Conservation (phyloP, 2,113 vertebrate species). For the Leucoraja erinaceus region DNA sequence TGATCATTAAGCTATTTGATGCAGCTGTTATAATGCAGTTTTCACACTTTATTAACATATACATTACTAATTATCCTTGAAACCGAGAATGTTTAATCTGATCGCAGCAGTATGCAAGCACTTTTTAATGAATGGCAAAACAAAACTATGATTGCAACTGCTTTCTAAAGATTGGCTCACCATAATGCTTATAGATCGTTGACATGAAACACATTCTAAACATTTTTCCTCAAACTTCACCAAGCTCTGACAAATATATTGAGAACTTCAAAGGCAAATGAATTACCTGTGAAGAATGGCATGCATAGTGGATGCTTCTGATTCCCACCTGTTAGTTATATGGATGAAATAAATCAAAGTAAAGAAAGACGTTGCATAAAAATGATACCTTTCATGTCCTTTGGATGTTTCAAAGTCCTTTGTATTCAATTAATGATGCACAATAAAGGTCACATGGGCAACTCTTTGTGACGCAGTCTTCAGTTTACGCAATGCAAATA, state of each 20-base stretch:
- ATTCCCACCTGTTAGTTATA: neutral
- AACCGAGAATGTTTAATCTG: neutral
- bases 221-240: neutral
- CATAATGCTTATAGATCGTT: neutral
- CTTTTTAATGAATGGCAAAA: neutral
- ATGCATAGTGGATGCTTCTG: neutral
- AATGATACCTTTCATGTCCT: neutral
- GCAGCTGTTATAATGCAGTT: neutral
- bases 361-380: neutral
- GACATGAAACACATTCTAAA: neutral
- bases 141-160: neutral
- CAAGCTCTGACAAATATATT: neutral
- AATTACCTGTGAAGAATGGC: neutral
- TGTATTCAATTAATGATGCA: neutral
- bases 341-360: neutral
- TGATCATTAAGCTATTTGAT: neutral
- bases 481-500: neutral
- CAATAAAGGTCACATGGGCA: neutral
- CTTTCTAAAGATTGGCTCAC: neutral
- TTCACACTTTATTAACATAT: neutral
- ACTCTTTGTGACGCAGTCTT: neutral
- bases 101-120: neutral
- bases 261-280: neutral
- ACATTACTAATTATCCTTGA: neutral
- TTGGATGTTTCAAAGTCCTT: neutral